A percentile compares a stretch with the other conserved stretches of the same genome.
These are phyloP conservation scores for Proisotoma minuta DNA, from an alignment of 2,888 invertebrate species.

Conservation along the genomic window DNA sequence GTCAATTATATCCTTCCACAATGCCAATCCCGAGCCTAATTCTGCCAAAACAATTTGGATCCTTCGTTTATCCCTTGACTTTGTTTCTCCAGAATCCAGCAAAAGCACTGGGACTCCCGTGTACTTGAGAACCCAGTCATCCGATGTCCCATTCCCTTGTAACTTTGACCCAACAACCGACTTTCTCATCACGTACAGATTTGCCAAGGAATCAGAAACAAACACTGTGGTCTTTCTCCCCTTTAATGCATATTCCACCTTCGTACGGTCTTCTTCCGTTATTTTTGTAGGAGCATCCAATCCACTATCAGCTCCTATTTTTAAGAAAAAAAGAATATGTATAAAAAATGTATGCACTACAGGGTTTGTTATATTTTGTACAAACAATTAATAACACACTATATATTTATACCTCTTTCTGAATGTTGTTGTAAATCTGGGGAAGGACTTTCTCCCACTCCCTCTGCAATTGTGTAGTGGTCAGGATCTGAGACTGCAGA, in stretches of 20 bases:
- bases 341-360: too few relatives aligned
- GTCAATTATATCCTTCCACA: conserved; percentile 77
- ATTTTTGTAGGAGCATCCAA: conserved; percentile 37
- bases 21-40: conserved; percentile 71
- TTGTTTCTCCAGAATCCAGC: conserved; percentile 69
- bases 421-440: conserved; percentile 1
- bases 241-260: conserved; percentile 68
- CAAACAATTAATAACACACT: not conserved
- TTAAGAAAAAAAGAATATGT: not conserved
- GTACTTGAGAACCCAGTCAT: conserved; percentile 65
- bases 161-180: conserved; percentile 28
- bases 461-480: conserved; percentile 28
- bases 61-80: conserved; percentile 62
- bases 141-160: conserved; percentile 47
- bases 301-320: conserved; percentile 34
- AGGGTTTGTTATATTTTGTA: too few relatives aligned
- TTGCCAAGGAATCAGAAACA: conserved; percentile 71
- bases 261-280: conserved; percentile 61
- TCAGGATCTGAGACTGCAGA: conserved; percentile 36
- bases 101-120: conserved; percentile 75
- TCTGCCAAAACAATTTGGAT: conserved; percentile 70
- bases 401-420: not conserved
- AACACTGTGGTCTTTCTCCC: conserved; percentile 73
- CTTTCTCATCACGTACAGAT: conserved; percentile 62
- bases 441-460: conserved; percentile 24